Base-by-base conservation (phyloP, 2,888 invertebrate species). In the Aspidiotus destructor region DNA sequence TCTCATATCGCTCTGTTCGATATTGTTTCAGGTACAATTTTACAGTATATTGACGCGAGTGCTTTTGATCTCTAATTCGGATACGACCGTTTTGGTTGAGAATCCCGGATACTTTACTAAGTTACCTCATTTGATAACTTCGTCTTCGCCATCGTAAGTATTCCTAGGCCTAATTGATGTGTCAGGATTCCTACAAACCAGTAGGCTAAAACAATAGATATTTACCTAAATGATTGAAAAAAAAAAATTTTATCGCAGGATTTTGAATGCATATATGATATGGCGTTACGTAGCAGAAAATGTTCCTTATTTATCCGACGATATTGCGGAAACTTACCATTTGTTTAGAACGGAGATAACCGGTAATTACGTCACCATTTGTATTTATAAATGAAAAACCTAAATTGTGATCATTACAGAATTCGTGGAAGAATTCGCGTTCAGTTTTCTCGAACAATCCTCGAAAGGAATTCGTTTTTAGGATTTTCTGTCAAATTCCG, bases 281-380 rank as follows among this genome's bases (percentile, higher is more conserved):
- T 84, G 84, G 84, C 79, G 80, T 41, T 75, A 84, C 54, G 80
- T 81, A 3, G 76, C 78, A 41, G 76, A 78, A 58, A 84, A 82
- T 74, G 75, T 82, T 15, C 81, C 82, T 3, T 83, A 82, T 72
- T 75, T 85, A 69, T 81, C 82, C 2, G 70, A 74, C 54, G 71
- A 72, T 44, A 73, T 73, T 58, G 69, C 73, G 40, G 72, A 74
- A 48, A 73, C 73, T 7, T 54, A 73, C 2, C 71, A 71, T 65
- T 71, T 73, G 42, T 74, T 73, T 52, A 70, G 71, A n/a, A 72
- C 71, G 16, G 73, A 73, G 16, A 67, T 74, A 13, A 72, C 71
- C 48, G 75, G 75, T 67, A 62, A 40, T 52, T 28, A 28, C 28
- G 28, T 28, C 28, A 28, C 28, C 28, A 28, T 28, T 28, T 28